Conservation (phyloP, 2,888 invertebrate species). For the Pseudanteris insignis region DNA sequence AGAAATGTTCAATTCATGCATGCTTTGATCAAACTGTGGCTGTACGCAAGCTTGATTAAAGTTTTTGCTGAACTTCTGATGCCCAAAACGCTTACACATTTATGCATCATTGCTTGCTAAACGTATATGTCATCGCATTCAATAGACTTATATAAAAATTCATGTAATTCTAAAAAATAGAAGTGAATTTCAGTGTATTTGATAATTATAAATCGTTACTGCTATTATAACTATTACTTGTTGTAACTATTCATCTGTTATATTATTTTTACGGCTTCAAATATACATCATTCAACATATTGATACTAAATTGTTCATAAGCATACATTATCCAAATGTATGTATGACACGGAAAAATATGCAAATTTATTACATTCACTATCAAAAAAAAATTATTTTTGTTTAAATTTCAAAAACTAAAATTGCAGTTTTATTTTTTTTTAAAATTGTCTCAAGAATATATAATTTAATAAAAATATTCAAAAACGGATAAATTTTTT, state of each 20-base stretch:
- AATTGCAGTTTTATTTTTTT: too few relatives aligned
- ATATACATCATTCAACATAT: constrained; percentile 28
- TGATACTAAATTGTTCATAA: constrained; percentile 29
- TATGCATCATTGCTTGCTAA: constrained; percentile 54
- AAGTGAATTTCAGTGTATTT: constrained; percentile 56
- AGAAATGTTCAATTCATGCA: constrained; percentile 58
- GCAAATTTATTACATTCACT: too few relatives aligned
- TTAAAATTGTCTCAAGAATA: too few relatives aligned
- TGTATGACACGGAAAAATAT: too few relatives aligned
- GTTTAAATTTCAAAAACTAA: too few relatives aligned
- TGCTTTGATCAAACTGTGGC: constrained; percentile 56
- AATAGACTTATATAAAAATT: constrained; percentile 64
- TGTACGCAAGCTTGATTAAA: constrained; percentile 56
- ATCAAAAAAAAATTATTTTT: too few relatives aligned
- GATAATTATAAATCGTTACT: constrained; percentile 25
- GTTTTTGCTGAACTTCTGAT: constrained; percentile 52
- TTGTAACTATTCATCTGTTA: constrained; percentile 29
- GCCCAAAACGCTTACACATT: constrained; percentile 48
- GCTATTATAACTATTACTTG: constrained; percentile 46
- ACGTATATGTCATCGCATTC: constrained; percentile 60
- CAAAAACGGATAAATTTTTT: too few relatives aligned
- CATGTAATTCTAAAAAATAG: constrained; percentile 65
- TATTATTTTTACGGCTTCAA: constrained; percentile 23
- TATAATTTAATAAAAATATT: too few relatives aligned
- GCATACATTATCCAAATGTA: constrained; percentile 23